Evolutionary conservation across 2,888 invertebrate species (phyloP).

Genomic region (Furcula furcula): DNA sequence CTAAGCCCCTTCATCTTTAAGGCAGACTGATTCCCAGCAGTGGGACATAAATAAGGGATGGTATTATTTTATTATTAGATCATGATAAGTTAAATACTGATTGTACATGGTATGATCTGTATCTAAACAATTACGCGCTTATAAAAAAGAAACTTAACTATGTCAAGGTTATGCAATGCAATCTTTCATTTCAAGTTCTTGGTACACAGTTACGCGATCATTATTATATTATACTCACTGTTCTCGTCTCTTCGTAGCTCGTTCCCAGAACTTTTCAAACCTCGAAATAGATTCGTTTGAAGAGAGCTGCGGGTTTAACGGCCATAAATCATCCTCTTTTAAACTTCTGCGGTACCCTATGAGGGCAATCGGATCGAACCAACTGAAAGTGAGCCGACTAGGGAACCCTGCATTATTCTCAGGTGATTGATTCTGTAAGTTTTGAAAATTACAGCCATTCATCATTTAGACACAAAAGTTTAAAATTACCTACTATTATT

Average conservation of each 20-base stretch:
- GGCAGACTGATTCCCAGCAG: too few relatives aligned
- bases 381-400: conserved; percentile 91
- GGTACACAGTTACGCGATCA: neutral
- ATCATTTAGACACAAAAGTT: too few relatives aligned
- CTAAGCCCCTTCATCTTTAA: too few relatives aligned
- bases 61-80: too few relatives aligned
- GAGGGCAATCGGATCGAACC: conserved; percentile 93
- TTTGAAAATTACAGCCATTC: too few relatives aligned
- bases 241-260: conserved; percentile 82
- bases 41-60: too few relatives aligned
- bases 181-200: neutral
- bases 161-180: neutral
- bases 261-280: conserved; percentile 92
- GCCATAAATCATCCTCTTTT: conserved; percentile 92
- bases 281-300: conserved; percentile 88
- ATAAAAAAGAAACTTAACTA: neutral
- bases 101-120: too few relatives aligned
- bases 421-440: conserved; percentile 91
- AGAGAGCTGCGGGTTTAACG: conserved; percentile 90
- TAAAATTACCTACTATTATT: too few relatives aligned
- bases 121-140: neutral
- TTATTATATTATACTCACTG: conserved; percentile 67
- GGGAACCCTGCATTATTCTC: conserved; percentile 92
- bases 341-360: conserved; percentile 91
- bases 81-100: too few relatives aligned